A percentile compares a stretch with the other conserved stretches of the same genome.
Conservation (phyloP, 23 tunicate genomes). For the Styela clava region DNA sequence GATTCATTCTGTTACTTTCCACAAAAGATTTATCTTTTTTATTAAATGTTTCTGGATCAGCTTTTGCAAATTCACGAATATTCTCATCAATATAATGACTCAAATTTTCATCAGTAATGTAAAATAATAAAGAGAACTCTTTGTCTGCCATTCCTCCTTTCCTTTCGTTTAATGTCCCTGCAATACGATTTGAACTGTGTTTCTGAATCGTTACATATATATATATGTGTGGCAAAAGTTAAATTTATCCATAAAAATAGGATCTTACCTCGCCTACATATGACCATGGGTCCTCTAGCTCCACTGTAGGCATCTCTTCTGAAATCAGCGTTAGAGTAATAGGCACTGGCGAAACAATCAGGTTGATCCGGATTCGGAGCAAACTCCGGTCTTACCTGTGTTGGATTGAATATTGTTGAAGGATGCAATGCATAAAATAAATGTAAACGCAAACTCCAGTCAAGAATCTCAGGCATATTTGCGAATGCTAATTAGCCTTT, state of each 20-base stretch:
- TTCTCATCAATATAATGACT: constrained; percentile 46
- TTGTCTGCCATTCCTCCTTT: constrained; percentile 21
- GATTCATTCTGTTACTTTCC: constrained; percentile 59
- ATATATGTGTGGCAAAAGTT: too few relatives aligned
- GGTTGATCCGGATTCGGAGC: constrained; percentile 46
- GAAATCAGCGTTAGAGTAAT: constrained; percentile 38
- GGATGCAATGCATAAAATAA: too few relatives aligned
- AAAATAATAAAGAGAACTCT: constrained; percentile 40
- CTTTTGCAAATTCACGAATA: constrained; percentile 13
- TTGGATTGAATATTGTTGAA: too few relatives aligned
- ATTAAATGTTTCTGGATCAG: constrained; percentile 26
- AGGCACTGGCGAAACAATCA: constrained; percentile 39
- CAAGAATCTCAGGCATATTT: too few relatives aligned
- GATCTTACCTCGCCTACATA: constrained; percentile 58
- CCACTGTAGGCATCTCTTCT: constrained; percentile 43
- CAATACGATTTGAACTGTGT: too few relatives aligned
- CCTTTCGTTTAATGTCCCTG: too few relatives aligned
- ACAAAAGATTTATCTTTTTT: constrained; percentile 22
- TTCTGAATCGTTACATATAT: too few relatives aligned
- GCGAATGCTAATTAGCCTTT: too few relatives aligned
- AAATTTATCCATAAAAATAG: too few relatives aligned
- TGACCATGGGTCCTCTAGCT: constrained; percentile 46
- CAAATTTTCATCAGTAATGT: constrained; percentile 38
- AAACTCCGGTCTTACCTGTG: constrained; percentile 41
- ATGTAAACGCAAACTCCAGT: too few relatives aligned